phyloP scores from a whole-genome alignment of 2,888 invertebrate species.

The Macrophya alboannulata region DNA sequence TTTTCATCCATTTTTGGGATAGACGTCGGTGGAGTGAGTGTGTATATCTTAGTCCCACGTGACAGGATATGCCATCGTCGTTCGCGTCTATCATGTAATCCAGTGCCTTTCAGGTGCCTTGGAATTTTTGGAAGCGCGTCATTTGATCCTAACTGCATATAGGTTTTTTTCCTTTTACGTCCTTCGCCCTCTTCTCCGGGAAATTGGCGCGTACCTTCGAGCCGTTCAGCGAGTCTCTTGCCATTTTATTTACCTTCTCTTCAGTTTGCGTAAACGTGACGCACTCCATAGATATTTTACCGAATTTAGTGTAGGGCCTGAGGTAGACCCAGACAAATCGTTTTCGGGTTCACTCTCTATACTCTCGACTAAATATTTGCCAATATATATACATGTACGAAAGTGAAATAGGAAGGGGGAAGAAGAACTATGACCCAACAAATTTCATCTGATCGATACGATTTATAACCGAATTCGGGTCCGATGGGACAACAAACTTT shows the following conservation, averaged over 20 bases:
- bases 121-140: conserved; percentile 56
- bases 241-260: conserved; percentile 43
- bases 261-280: conserved; percentile 37
- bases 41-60: conserved; percentile 17
- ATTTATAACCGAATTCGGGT: neutral
- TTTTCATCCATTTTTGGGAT: neutral
- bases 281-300: conserved; percentile 45
- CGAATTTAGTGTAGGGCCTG: conserved; percentile 15
- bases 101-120: conserved; percentile 54
- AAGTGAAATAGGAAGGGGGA: neutral
- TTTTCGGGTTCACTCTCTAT: conserved; percentile 31
- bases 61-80: neutral
- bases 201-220: conserved; percentile 49
- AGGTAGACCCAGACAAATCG: conserved; percentile 40
- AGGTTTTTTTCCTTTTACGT: conserved; percentile 53
- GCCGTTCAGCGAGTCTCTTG: conserved; percentile 8
- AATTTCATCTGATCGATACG: conserved; percentile 39
- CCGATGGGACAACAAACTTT: neutral
- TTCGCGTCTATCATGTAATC: conserved; percentile 51
- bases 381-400: neutral
- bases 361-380: conserved; percentile 40
- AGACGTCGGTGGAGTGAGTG: conserved; percentile 11
- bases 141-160: conserved; percentile 61
- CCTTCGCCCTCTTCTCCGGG: conserved; percentile 42
- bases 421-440: neutral